phyloP scores from a whole-genome alignment of 2,888 invertebrate species.

The Copidosoma aretas region DNA sequence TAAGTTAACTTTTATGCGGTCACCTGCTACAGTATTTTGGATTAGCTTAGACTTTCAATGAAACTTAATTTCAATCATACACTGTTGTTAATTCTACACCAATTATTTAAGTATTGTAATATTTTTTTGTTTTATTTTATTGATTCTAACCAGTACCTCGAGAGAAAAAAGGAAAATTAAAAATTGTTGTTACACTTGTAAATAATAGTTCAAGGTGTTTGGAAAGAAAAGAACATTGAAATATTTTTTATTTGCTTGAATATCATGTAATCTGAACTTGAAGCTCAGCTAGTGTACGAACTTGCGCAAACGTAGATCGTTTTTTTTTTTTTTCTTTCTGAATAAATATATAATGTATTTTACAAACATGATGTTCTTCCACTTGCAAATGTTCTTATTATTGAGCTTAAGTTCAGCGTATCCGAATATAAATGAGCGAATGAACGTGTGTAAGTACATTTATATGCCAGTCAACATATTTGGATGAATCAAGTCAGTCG shows the following conservation, averaged over 20 bases:
- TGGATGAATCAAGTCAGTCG: constrained; percentile 35
- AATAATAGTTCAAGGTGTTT: constrained; percentile 31
- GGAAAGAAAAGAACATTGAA: constrained; percentile 32
- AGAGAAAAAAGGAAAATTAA: constrained; percentile 32
- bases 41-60: constrained; percentile 56
- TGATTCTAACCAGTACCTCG: background rate
- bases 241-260: constrained; percentile 36
- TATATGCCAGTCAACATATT: background rate
- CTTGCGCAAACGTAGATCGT: constrained; percentile 15
- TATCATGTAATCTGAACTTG: constrained; percentile 33
- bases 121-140: constrained; percentile 16
- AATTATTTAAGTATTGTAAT: constrained; percentile 27
- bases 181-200: constrained; percentile 33
- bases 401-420: constrained; percentile 34
- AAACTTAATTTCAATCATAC: constrained; percentile 26
- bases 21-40: constrained; percentile 62
- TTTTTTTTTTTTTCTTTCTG: constrained; percentile 16
- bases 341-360: background rate
- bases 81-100: constrained; percentile 31
- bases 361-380: constrained; percentile 17
- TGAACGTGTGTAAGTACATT: constrained; percentile 22
- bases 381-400: constrained; percentile 3
- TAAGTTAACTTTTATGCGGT: constrained; percentile 57
- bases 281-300: constrained; percentile 19
- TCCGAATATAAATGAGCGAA: constrained; percentile 16